Conservation (phyloP, 2,797 vertebrate species). For the Acrocephalus scirpaceus region DNA sequence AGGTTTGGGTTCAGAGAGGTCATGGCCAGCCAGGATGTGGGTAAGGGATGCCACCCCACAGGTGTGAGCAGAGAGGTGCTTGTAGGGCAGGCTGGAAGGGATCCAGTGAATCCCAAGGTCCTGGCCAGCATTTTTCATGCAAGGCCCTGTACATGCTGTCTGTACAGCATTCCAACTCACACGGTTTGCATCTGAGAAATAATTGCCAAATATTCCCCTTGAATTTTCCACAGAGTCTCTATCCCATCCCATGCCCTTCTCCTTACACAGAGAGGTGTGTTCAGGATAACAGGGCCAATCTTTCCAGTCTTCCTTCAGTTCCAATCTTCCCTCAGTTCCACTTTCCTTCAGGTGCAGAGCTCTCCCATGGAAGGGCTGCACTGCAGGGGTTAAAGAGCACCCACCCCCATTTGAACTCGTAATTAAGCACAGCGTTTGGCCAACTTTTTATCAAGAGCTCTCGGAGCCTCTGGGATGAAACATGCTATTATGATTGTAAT, state of each 20-base stretch:
- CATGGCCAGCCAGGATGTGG: not conserved
- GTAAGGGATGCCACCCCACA: not conserved
- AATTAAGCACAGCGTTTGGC: slow-evolving; percentile 33
- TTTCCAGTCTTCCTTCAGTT: not conserved
- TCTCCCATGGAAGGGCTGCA: not conserved
- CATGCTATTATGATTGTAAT: slow-evolving; percentile 35
- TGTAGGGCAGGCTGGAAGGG: not conserved
- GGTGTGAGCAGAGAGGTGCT: not conserved
- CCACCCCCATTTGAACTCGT: not conserved
- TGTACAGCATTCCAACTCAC: not conserved
- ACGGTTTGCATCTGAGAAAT: not conserved
- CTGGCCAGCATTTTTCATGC: not conserved
- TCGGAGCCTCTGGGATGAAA: slow-evolving; percentile 20
- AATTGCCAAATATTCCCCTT: not conserved
- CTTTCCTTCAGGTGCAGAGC: not conserved
- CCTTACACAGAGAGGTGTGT: not conserved
- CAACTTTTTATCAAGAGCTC: not conserved
- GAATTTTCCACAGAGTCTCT: not conserved
- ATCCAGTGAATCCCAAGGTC: not conserved
- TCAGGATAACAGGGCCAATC: not conserved
- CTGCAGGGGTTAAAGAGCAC: not conserved
- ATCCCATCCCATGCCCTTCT: not conserved
- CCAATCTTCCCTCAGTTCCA: no score
- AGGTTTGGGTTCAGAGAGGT: not conserved
- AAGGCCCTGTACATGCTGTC: not conserved